These are phyloP conservation scores for Isaurus tuberculatus DNA, from an alignment of 92 coral and sea anemone species.

Conservation along the genomic window DNA sequence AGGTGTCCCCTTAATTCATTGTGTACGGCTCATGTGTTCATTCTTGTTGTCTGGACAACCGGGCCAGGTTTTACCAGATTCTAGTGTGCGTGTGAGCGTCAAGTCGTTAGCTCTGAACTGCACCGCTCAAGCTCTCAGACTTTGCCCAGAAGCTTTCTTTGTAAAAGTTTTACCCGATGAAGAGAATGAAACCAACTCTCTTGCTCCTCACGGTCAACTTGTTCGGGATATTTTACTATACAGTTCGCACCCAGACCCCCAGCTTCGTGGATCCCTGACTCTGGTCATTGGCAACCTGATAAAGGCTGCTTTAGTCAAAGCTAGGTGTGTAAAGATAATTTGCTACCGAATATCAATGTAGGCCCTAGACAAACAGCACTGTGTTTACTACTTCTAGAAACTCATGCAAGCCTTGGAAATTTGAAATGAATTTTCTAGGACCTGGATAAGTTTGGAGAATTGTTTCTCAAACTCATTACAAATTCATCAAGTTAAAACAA, in stretches of 20 bases:
- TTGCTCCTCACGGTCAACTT: slow-evolving; percentile 66
- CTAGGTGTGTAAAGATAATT: slow-evolving; percentile 65
- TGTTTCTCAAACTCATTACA: too few species aligned
- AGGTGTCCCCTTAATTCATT: slow-evolving; percentile 91
- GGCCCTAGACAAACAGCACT: too few species aligned
- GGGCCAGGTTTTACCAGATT: slow-evolving; percentile 89
- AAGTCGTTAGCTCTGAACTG: slow-evolving; percentile 90
- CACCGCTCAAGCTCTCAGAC: slow-evolving; percentile 80
- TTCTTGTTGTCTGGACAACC: slow-evolving; percentile 88
- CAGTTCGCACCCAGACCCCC: slow-evolving; percentile 94
- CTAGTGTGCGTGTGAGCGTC: slow-evolving; percentile 95
- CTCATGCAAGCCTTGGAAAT: too few species aligned
- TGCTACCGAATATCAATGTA: too few species aligned
- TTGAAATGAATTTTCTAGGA: too few species aligned
- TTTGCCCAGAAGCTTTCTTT: slow-evolving; percentile 89
- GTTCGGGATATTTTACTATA: slow-evolving; percentile 88
- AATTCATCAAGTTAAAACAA: too few species aligned
- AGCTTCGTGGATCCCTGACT: slow-evolving; percentile 86
- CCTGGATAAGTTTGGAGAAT: too few species aligned
- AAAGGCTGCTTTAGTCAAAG: slow-evolving; percentile 72
- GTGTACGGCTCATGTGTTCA: slow-evolving; percentile 94
- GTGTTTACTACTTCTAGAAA: too few species aligned
- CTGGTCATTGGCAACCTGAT: slow-evolving; percentile 81
- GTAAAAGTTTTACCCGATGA: slow-evolving; percentile 80
- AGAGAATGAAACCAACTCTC: slow-evolving; percentile 35